phyloP scores from a whole-genome alignment of 2,113 vertebrate species.

The Ailurus styani region DNA sequence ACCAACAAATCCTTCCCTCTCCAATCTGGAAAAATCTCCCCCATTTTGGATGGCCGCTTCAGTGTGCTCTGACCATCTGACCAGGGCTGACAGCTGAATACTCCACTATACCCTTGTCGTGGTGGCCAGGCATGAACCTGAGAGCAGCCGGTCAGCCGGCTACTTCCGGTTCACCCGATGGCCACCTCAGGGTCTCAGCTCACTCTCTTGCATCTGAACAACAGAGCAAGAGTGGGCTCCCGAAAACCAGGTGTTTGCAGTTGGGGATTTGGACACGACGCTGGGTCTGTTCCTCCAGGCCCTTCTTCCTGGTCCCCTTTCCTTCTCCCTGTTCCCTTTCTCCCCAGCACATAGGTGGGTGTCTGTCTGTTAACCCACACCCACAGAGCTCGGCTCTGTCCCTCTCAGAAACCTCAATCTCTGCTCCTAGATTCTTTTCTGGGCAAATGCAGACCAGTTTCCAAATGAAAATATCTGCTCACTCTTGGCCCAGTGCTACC shows the following conservation, averaged over 20 bases:
- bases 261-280: not conserved
- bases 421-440: not conserved
- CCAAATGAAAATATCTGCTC: not conserved
- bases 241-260: not conserved
- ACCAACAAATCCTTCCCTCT: not conserved
- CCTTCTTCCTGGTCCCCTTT: not conserved
- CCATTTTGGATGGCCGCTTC: not conserved
- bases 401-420: not conserved
- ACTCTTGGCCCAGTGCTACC: not conserved
- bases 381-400: not conserved
- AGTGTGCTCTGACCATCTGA: not conserved
- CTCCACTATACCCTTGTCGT: not conserved
- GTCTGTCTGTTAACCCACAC: not conserved
- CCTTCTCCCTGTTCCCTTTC: too few species aligned
- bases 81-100: not conserved
- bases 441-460: not conserved
- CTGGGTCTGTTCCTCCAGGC: too few species aligned
- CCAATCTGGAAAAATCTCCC: not conserved
- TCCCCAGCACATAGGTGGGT: not conserved
- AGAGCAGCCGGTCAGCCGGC: not conserved
- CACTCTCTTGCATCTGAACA: not conserved
- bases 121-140: accelerated
- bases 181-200: not conserved
- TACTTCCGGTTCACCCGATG: not conserved
- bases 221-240: not conserved